Evolutionary conservation across 2,113 vertebrate species (phyloP).

Genomic region (Atractosteus spatula): DNA sequence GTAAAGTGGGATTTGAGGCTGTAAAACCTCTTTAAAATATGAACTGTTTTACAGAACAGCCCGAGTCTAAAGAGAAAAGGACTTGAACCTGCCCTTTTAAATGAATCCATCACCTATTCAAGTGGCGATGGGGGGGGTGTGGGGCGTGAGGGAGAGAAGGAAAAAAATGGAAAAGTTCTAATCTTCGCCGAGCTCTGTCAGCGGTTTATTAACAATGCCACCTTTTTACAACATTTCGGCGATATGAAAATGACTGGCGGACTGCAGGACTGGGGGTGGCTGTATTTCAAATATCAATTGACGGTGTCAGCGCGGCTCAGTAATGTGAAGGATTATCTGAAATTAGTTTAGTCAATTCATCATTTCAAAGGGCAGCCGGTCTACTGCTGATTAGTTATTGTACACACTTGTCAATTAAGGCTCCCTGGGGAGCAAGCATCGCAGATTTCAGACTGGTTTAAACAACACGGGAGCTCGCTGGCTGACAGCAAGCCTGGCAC

Average conservation of each 20-base stretch:
- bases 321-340: conserved; percentile 64
- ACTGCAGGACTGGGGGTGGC: conserved; percentile 38
- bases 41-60: conserved; percentile 38
- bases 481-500: no score
- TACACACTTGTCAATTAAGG: conserved; percentile 66
- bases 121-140: conserved; percentile 20
- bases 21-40: conserved; percentile 47
- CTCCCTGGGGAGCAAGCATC: conserved; percentile 46
- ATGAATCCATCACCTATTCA: conserved; percentile 40
- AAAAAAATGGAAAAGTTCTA: conserved; percentile 35
- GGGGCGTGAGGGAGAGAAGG: background rate
- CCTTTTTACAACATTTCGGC: conserved; percentile 29
- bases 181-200: conserved; percentile 51
- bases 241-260: conserved; percentile 40
- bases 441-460: conserved; percentile 27
- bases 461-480: conserved; percentile 14
- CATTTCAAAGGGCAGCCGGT: conserved; percentile 65
- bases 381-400: conserved; percentile 65
- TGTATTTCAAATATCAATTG: conserved; percentile 57
- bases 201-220: conserved; percentile 51
- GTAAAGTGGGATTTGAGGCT: conserved; percentile 45
- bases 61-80: conserved; percentile 23
- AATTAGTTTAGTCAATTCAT: conserved; percentile 68
- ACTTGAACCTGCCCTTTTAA: conserved; percentile 43
- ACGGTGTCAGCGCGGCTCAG: conserved; percentile 35